Conservation (phyloP, 2,888 invertebrate species). For the Heliconius cydno region DNA sequence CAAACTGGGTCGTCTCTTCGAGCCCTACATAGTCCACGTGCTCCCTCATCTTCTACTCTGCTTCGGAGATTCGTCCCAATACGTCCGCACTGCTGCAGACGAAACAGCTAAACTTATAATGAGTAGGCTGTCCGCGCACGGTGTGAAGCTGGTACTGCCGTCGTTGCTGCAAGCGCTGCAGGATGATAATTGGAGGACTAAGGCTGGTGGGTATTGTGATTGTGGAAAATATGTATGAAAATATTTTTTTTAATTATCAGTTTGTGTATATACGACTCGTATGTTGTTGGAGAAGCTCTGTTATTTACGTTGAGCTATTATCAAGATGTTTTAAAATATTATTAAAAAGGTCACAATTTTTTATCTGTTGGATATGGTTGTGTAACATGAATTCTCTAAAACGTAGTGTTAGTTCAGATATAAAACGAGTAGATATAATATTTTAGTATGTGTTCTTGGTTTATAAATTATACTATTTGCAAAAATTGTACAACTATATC, state of each 20-base stretch:
- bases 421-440: too few relatives aligned
- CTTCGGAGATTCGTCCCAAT: conserved; percentile 97
- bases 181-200: conserved; percentile 99
- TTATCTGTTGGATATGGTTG: too few relatives aligned
- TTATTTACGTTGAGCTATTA: too few relatives aligned
- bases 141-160: conserved; percentile 98
- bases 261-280: background rate
- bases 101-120: conserved; percentile 98
- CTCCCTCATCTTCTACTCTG: conserved; percentile 96
- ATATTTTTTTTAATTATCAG: background rate
- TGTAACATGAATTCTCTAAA: too few relatives aligned
- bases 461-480: too few relatives aligned
- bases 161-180: conserved; percentile 95
- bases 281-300: too few relatives aligned
- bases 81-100: conserved; percentile 97
- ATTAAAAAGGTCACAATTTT: too few relatives aligned
- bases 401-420: too few relatives aligned
- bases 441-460: too few relatives aligned
- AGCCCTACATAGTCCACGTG: conserved; percentile 99
- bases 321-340: too few relatives aligned
- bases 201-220: conserved; percentile 86
- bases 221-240: too few relatives aligned
- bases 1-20: conserved; percentile 97
- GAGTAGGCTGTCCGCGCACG: conserved; percentile 97
- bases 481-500: too few relatives aligned